These are phyloP conservation scores for Dendrolimus houi DNA, from an alignment of 2,888 invertebrate species.

Conservation along the genomic window DNA sequence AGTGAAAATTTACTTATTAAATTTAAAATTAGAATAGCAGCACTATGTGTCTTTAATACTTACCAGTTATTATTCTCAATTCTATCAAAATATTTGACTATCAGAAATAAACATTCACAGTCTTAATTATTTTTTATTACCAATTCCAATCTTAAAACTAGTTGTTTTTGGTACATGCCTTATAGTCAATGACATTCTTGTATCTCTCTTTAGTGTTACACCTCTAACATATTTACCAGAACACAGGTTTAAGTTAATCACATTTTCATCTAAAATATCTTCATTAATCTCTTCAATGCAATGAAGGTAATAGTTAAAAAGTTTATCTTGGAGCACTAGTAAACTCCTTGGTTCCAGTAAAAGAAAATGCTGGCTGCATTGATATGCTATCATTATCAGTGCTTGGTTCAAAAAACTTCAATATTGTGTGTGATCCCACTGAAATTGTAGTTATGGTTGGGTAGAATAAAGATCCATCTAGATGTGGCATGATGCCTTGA, in stretches of 20 bases:
- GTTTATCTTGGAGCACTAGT: slow-evolving; percentile 86
- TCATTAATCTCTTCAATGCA: slow-evolving; percentile 83
- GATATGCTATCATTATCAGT: slow-evolving; percentile 42
- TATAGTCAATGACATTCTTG: slow-evolving; percentile 93
- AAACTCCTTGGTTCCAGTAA: slow-evolving; percentile 92
- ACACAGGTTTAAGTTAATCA: slow-evolving; percentile 81
- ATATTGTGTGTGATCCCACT: slow-evolving; percentile 92
- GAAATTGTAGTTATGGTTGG: slow-evolving; percentile 95
- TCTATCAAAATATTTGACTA: too few species aligned
- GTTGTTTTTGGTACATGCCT: slow-evolving; percentile 94
- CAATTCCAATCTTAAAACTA: slow-evolving; percentile 82
- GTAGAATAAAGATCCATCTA: slow-evolving; percentile 95
- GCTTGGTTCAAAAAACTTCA: slow-evolving; percentile 84
- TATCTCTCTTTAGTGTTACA: slow-evolving; percentile 76
- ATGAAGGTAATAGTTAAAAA: slow-evolving; percentile 91
- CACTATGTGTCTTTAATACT: too few species aligned
- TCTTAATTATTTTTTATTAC: slow-evolving; percentile 44
- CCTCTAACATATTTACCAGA: slow-evolving; percentile 71
- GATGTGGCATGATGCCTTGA: slow-evolving; percentile 98
- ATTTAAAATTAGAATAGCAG: too few species aligned
- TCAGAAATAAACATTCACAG: background rate
- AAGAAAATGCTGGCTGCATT: slow-evolving; percentile 79
- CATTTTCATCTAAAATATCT: slow-evolving; percentile 78
- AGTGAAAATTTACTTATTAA: background rate
- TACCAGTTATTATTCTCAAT: too few species aligned